These are phyloP conservation scores for Cygnus buccinator DNA, from an alignment of 2,113 vertebrate genomes.

Conservation along the genomic window DNA sequence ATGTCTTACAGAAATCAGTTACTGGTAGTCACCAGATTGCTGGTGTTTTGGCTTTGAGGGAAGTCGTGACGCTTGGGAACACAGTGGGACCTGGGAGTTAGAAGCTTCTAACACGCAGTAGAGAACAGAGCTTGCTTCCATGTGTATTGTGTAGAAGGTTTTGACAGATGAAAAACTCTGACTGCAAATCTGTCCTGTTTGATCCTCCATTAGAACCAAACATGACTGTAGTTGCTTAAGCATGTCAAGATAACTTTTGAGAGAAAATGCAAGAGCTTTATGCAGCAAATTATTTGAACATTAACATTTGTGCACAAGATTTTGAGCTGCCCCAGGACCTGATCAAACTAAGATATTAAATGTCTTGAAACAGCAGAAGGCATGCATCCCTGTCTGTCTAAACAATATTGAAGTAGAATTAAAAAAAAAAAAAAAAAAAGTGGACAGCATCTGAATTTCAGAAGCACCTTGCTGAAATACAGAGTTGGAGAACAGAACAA, in stretches of 20 bases:
- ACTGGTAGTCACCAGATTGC: neutral
- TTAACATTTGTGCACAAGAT: neutral
- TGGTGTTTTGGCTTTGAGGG: neutral
- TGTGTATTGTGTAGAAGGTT: neutral
- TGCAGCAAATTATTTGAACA: neutral
- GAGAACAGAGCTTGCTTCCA: neutral
- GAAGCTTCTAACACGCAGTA: neutral
- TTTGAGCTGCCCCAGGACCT: neutral
- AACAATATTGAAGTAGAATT: neutral
- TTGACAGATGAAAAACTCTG: neutral
- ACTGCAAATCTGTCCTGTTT: neutral
- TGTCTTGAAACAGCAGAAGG: neutral
- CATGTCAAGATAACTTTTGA: neutral
- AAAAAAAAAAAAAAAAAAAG: neutral
- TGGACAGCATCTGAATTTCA: accelerated
- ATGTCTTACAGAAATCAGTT: neutral
- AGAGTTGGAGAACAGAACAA: neutral
- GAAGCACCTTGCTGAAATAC: neutral
- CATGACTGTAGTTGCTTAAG: neutral
- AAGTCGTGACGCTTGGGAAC: neutral
- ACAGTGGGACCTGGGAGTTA: neutral
- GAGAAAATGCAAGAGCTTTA: neutral
- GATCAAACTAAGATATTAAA: neutral
- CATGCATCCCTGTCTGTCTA: neutral
- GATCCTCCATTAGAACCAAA: neutral